Evolutionary conservation across 2,888 invertebrate species (phyloP), one percentile per base, ranked within the genome.

Genomic region (Cyaniris semiargus): DNA sequence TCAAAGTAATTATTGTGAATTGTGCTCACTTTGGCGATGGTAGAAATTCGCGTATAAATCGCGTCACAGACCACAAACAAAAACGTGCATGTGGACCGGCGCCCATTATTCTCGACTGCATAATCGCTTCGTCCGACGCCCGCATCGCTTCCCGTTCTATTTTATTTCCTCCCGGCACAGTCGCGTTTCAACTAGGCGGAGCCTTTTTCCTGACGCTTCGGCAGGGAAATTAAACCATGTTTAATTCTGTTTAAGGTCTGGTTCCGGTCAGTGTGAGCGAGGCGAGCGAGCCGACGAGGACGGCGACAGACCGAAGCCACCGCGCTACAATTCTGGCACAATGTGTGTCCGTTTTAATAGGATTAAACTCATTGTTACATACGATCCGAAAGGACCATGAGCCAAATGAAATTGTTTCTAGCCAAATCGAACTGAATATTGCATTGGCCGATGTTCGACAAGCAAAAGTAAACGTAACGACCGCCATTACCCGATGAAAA

Each of bases 21-120:
- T 91, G 93, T 91, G 91, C 86, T 91, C 92, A 93, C 91, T 93
- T 93, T 89, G 89, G 89, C 90, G 89, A 90, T 88, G 91, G 92
- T 90, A 91, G 92, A 92, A 93, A 90, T 93, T 93, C 91, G 87
- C 87, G 90, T 90, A 93, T 94, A 94, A 93, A 94, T 94, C 93
- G 93, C 93, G 92, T 93, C 94, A 92, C 91, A 92, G 92, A 92
- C 93, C 94, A 92, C 94, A 93, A 94, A 94, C 93, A 93, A 93
- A 94, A 93, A 93, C 93, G 93, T 93, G 91, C 92, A 94, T 92
- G 93, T 91, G 92, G 93, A 93, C 92, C 90, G 91, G 89, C 90
- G 88, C 87, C 93, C 93, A 94, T 93, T 94, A 94, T 93, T 94
- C 92, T 94, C 93, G 90, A 92, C 93, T 93, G 93, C 93, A 94